Base-by-base conservation (phyloP, 2,113 vertebrate species). In the Calidris pugnax region DNA sequence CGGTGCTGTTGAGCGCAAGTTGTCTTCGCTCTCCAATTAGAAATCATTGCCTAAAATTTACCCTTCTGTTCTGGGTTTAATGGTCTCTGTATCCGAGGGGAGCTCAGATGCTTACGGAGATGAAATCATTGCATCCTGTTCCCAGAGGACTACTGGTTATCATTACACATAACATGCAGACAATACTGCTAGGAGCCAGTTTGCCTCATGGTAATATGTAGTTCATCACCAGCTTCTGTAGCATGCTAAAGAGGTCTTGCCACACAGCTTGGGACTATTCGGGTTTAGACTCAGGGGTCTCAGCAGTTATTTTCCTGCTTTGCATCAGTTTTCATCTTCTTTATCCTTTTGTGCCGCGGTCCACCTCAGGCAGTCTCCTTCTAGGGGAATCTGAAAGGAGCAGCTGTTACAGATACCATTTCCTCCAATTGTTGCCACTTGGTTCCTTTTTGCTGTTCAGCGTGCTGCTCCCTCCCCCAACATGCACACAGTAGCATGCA, bases 11-110 rank as follows among this genome's bases (percentile, higher is more conserved):
- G 77, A 97, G 59, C 35, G 55, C 77, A 96, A 96, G 73, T 93
- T 89, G 43, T 87, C 94, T 95, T 95, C 93, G 47, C 91, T 94
- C 71, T 85, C 60, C 91, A 94, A 97, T 98, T 98, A 98, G 98
- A 98, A 99, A 98, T 98, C 98, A 98, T 98, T 97, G 97, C 97
- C 90, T 86, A 98, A 97, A 98, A 98, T 98, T 98, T 98, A 98
- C 98, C 98, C 98, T 98, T 99, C 98, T 98, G 98, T 98, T 98
- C 97, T 98, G 95, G 94, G 97, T 98, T 98, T 98, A 98, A 98
- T 98, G 98, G 98, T 92, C 96, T 96, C 79, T 50, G 95, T 96
- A 97, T 97, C 97, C 89, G 95, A 97, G 97, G 95, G 86, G 97
- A 98, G 97, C 98, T 99, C 98, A 98, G 99, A 99, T 98, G 98